Base-by-base conservation (phyloP, 2,797 vertebrate species). In the Monodelphis domestica region DNA sequence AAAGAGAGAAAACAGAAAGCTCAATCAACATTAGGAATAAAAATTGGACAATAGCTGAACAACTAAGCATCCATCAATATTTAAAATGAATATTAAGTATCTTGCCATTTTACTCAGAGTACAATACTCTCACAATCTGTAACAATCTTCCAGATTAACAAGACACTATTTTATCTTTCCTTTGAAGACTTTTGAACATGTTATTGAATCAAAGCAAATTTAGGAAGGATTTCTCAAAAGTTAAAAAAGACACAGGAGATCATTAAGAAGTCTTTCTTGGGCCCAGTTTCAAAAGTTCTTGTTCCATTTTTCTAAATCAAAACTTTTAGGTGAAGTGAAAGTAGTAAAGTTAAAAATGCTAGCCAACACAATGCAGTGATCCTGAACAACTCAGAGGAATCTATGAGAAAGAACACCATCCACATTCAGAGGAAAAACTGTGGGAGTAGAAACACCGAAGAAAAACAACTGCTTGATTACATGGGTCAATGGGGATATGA, bases 1-100 rank as follows among this genome's bases (percentile, higher is more conserved):
- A 53, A 53, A 53, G 52, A 90, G 28, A 92, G 88, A 90, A 87
- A 52, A 56, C 30, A 59, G 87, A 10, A 90, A 90, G 89, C 87
- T 21, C 51, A 88, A 88, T 11, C 87, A 88, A 88, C 12, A 88
- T 29, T 53, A 53, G 30, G 28, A 88, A 88, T 53, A 51, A 88
- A 88, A 88, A 88, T 51, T 24, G 30, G 78, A 92, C 53, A 91
- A 29, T 90, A 88, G 4, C 17, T 92, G 38, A 4, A 56, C 21
- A 88, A 90, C 14, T 90, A 5, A 93, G 52, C 26, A 91, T 52
- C 78, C 91, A 56, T 51, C 87, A 92, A 59, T 11, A 52, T 50
- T 50, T 50, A 57, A 88, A 88, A 53, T 88, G 7, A 53, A 33
- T 33, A 21, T n/a, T 45, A 88, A n/a, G 28, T 53, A 29, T 53